phyloP scores from a whole-genome alignment of 1,140 invertebrate species.

The Meloidogyne chitwoodi region DNA sequence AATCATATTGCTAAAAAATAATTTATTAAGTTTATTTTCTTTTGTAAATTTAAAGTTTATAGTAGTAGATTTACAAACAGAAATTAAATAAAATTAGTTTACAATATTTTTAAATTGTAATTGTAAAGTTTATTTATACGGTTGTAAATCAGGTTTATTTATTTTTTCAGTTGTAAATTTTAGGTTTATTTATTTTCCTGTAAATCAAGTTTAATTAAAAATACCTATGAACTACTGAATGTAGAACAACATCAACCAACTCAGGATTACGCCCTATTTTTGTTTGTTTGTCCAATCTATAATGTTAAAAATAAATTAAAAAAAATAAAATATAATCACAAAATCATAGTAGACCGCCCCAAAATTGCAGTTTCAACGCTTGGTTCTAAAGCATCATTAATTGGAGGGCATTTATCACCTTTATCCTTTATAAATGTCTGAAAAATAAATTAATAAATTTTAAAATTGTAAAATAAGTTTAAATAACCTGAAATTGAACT shows the following conservation, averaged over 20 bases:
- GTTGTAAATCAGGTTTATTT: background rate
- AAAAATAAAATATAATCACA: background rate
- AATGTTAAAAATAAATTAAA: constrained; percentile 10
- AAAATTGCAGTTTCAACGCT: constrained; percentile 5
- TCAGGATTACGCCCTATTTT: constrained; percentile 48
- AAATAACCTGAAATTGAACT: constrained; percentile 24
- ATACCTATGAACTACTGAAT: constrained; percentile 42
- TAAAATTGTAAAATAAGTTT: background rate
- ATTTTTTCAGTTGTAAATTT: background rate
- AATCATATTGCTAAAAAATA: constrained; percentile 49
- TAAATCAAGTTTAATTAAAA: constrained; percentile 7
- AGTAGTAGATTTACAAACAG: no score
- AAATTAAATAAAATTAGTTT: no score
- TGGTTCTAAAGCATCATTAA: constrained; percentile 25
- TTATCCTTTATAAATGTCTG: constrained; percentile 2
- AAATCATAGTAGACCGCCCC: constrained; percentile 22
- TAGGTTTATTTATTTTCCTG: background rate
- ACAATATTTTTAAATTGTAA: no score
- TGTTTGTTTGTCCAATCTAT: constrained; percentile 38
- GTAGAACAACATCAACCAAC: constrained; percentile 44
- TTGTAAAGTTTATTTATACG: background rate
- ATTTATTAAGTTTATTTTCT: background rate
- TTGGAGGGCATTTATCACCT: no score
- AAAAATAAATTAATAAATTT: background rate
- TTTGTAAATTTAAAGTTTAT: no score